phyloP scores from a whole-genome alignment of 2,797 vertebrate genomes.

The Phrynocephalus vlangalii region DNA sequence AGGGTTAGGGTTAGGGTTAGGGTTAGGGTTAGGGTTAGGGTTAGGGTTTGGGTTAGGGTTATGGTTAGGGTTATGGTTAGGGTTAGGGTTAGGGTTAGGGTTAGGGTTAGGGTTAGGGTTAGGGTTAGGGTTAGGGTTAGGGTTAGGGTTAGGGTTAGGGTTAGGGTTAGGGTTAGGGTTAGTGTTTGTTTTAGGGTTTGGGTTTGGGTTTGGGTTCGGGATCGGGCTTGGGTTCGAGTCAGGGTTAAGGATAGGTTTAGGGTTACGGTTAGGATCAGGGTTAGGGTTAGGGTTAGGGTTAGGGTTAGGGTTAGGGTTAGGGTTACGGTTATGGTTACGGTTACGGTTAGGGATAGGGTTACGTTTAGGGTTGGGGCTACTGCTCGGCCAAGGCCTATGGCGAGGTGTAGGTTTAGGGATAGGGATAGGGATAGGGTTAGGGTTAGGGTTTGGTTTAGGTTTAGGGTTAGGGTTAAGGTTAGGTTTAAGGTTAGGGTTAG shows the following conservation, averaged over 20 bases:
- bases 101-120: neutral
- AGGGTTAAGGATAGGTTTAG: neutral
- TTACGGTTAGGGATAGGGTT: too few species aligned
- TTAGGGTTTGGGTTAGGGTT: conserved; percentile 6
- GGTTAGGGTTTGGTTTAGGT: too few species aligned
- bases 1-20: neutral
- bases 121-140: conserved; percentile 13
- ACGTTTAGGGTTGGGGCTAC: too few species aligned
- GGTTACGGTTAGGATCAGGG: neutral
- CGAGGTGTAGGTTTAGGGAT: neutral
- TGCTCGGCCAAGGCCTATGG: too few species aligned
- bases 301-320: too few species aligned
- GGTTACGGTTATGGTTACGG: too few species aligned
- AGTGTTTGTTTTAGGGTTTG: too few species aligned
- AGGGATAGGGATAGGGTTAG: neutral
- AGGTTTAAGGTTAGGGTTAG: too few species aligned
- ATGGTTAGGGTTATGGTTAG: conserved; percentile 8
- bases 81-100: conserved; percentile 5
- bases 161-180: neutral
- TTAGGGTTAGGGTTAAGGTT: too few species aligned
- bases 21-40: neutral
- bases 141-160: neutral
- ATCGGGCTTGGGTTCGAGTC: too few species aligned
- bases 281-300: too few species aligned
- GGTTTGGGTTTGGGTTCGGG: neutral